phyloP scores from a whole-genome alignment of 2,113 vertebrate genomes.

The Alligator mississippiensis region DNA sequence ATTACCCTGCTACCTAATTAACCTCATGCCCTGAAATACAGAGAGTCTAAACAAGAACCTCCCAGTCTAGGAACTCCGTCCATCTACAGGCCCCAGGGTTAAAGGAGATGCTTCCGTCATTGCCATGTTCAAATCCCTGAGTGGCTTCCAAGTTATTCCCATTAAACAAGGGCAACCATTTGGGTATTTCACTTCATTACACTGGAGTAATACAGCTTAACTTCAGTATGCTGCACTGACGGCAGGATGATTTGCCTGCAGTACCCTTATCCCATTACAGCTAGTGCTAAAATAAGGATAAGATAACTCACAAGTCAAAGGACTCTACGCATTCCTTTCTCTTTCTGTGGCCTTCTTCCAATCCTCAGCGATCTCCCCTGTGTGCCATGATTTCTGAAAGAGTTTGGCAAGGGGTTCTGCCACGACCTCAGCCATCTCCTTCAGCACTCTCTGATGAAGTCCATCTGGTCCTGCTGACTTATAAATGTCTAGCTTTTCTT shows the following conservation, averaged over 20 bases:
- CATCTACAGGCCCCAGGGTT: background rate
- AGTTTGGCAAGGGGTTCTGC: too few species aligned
- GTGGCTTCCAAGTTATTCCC: background rate
- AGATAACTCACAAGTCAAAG: background rate
- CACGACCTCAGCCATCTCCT: too few species aligned
- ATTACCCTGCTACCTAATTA: slow-evolving; percentile 73
- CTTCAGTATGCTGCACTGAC: fast-evolving
- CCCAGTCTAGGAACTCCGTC: slow-evolving; percentile 5
- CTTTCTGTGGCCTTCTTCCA: too few species aligned
- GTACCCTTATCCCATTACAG: background rate
- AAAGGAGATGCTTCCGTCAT: background rate
- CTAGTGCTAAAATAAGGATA: fast-evolving
- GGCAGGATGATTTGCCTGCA: fast-evolving
- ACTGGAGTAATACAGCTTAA: background rate
- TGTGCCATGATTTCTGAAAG: too few species aligned
- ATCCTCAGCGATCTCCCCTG: too few species aligned
- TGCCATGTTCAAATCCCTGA: background rate
- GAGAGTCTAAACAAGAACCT: slow-evolving; percentile 32
- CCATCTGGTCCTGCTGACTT: too few species aligned
- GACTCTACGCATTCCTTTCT: background rate
- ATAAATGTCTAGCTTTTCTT: too few species aligned
- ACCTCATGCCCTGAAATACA: slow-evolving; percentile 54
- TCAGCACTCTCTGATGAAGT: too few species aligned
- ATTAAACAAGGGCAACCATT: background rate
- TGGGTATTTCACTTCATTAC: background rate